A percentile compares a stretch with the other conserved stretches of the same genome.
phyloP scores from a whole-genome alignment of 2,797 vertebrate species.

The Clarias platycephalus region DNA sequence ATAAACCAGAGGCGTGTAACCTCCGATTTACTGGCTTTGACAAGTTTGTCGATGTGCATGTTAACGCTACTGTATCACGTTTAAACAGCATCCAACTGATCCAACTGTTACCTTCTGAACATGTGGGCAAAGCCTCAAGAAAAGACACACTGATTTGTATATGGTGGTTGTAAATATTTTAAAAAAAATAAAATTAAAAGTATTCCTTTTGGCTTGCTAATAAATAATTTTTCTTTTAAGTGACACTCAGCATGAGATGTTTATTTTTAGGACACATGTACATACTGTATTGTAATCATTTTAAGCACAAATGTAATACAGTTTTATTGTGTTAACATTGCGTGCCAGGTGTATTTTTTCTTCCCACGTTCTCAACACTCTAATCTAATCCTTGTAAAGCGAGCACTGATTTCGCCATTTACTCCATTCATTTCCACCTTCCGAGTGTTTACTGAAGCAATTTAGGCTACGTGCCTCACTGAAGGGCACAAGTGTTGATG shows the following conservation, averaged over 20 bases:
- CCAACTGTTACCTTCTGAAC: constrained; percentile 49
- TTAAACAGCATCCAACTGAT: constrained; percentile 42
- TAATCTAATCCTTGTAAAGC: constrained; percentile 28
- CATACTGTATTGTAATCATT: constrained; percentile 96
- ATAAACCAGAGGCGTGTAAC: constrained; percentile 30
- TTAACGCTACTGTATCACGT: constrained; percentile 45
- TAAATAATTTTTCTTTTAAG: constrained; percentile 78
- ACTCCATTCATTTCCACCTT: constrained; percentile 51
- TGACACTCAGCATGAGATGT: constrained; percentile 96
- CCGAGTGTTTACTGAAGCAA: constrained; percentile 59
- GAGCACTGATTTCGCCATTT: constrained; percentile 49
- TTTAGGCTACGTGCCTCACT: constrained; percentile 62
- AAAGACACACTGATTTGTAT: constrained; percentile 65
- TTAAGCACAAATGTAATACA: constrained; percentile 99
- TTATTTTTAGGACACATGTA: constrained; percentile 96
- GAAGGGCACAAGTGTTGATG: constrained; percentile 62
- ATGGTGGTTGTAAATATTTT: constrained; percentile 80
- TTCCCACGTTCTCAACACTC: constrained; percentile 53
- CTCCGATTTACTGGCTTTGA: constrained; percentile 43
- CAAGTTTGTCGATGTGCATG: constrained; percentile 33
- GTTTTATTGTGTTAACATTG: constrained; percentile 97
- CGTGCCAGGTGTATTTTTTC: constrained; percentile 66
- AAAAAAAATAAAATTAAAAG: constrained; percentile 59
- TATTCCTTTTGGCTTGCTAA: constrained; percentile 78
- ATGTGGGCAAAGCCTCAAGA: constrained; percentile 41